Base-by-base conservation (phyloP, 2,113 vertebrate genomes). In the Struthio camelus region DNA sequence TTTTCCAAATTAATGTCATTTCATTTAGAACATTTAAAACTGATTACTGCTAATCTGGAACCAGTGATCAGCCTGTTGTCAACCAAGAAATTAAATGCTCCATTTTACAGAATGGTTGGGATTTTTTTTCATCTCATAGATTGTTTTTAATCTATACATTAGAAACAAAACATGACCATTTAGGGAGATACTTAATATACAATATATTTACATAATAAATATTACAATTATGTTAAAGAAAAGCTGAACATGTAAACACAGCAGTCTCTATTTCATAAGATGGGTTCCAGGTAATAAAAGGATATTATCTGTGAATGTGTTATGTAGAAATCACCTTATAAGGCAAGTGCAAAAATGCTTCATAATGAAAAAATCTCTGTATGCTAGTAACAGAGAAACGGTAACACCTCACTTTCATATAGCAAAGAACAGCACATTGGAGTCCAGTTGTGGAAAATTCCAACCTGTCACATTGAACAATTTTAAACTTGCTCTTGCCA, bases 1-100 rank as follows among this genome's bases (percentile, higher is more conserved):
- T 96, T 96, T 92, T 94, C 71, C 34, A 84, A 94, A 92, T 94
- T 96, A 95, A 95, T 81, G 54, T 94, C 5, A 89, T 96, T 94
- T 76, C 51, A 91, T 97, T 96, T 95, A 82, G 96, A 96, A 92
- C 73, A 80, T 94, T 84, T 91, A 86, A 93, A 90, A 93, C 75
- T 0, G 76, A 94, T 95, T 95, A 85, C 48, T 97, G 56, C 70
- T 97, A 87, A 97, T 97, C 88, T 94, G 59, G 69, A 96, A 91
- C 51, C 38, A 75, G 78, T 62, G 70, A 92, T 94, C 79, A 95
- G 80, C 15, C 36, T 30, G 34, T 85, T 94, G 91, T 95, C 89
- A 93, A 42, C 72, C 94, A 81, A 59, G 72, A 96, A 96, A 96
- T 96, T 87, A 93, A 94, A 92, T 90, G 23, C 42, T 61, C 34